Percentiles rank a stretch among this genome's conserved stretches.
phyloP scores from a whole-genome alignment of 2,113 vertebrate species.

The Cepphus grylle region DNA sequence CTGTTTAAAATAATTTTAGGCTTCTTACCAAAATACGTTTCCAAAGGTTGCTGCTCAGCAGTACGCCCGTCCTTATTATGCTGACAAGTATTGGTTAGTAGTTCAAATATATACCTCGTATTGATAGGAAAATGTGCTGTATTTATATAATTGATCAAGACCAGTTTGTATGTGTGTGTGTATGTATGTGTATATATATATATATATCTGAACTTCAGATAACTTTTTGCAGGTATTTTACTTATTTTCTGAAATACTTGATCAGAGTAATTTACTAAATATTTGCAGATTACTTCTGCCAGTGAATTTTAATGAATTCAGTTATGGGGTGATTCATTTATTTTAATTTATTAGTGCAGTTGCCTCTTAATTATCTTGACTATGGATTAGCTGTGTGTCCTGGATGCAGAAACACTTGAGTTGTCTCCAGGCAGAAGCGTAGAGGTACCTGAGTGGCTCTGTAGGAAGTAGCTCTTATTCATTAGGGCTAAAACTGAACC shows the following conservation, averaged over 20 bases:
- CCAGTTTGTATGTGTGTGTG: background rate
- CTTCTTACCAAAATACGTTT: background rate
- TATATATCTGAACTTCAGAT: background rate
- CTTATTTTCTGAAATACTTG: background rate
- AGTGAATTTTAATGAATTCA: background rate
- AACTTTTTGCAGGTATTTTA: background rate
- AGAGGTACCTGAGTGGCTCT: background rate
- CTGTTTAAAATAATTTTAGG: background rate
- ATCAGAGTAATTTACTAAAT: background rate
- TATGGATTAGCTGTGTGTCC: background rate
- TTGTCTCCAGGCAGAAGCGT: background rate
- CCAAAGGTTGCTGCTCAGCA: background rate
- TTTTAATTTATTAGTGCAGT: background rate
- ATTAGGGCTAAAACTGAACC: background rate
- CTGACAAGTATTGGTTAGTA: background rate
- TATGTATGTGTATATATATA: background rate
- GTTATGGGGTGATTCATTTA: background rate
- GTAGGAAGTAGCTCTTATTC: background rate
- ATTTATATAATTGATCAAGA: background rate
- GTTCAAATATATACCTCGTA: background rate
- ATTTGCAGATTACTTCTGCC: background rate
- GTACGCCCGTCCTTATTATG: background rate
- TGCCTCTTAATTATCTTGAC: background rate
- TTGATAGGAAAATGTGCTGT: background rate
- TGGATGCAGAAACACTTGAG: background rate